Base-by-base conservation (phyloP, 2,888 invertebrate genomes). In the Crepidodera aurea region DNA sequence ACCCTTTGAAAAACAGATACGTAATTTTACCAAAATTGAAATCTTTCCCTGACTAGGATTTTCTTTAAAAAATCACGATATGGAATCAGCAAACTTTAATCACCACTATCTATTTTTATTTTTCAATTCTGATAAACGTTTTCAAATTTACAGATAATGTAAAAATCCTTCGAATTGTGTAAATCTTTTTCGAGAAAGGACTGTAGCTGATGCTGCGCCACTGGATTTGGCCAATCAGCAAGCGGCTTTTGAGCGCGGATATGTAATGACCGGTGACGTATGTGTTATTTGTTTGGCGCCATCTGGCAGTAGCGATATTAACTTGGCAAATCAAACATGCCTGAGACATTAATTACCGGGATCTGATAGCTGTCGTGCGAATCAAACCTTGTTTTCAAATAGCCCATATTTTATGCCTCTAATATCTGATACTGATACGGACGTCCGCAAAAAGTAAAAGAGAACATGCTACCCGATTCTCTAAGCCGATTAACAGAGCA, bases 301-400 rank as follows among this genome's bases (percentile, higher is more conserved):
- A 82, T 80, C 81, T 82, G 82, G 82, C 78, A 75, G 75, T 77
- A 78, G 79, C 79, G 82, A 82, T 82, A 82, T 82, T 82, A 82
- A 82, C 82, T 82, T 80, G 80, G 78, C 79, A 81, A 82, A 82
- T 82, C 82, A 82, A 82, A 82, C 82, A 82, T 81, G 79, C 78
- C 68, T 76, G 77, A 76, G 79, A 80, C 81, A 81, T 80, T 81
- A 81, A 82, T 82, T 81, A 80, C 72, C 73, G 67, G 71, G 74
- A 78, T 77, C 75, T 76, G 75, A 78, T 78, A 73, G 74, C 75
- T 75, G 71, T 70, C 74, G 72, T 73, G 70, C 71, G 69, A 71
- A 69, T 70, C 65, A 66, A 69, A 70, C 70, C 69, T 70, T 71
- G 71, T 73, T 74, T 74, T 55, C 44, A 46, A 55, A 55, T 32